These are phyloP conservation scores for Heptranchias perlo DNA, from an alignment of 2,113 vertebrate species.

Conservation along the genomic window DNA sequence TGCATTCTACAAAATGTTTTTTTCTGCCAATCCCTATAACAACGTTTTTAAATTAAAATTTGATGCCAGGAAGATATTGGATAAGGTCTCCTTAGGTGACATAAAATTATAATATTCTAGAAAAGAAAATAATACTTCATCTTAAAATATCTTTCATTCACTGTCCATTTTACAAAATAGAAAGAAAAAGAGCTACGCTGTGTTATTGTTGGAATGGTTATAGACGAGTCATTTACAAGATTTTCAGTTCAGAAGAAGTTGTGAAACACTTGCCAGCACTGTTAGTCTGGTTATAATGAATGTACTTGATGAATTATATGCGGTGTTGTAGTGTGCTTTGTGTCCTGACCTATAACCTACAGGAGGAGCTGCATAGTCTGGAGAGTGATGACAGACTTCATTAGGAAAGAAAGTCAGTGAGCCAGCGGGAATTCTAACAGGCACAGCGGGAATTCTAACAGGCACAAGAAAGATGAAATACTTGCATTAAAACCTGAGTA, in stretches of 20 bases:
- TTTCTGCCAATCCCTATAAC: background rate
- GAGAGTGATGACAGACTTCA: slow-evolving; percentile 11
- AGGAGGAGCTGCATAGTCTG: background rate
- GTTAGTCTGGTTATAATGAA: slow-evolving; percentile 2
- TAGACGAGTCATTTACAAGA: background rate
- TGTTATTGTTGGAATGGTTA: background rate
- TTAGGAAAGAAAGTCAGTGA: background rate
- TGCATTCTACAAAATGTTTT: background rate
- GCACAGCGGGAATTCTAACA: slow-evolving; percentile 5
- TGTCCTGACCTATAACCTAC: slow-evolving; percentile 15
- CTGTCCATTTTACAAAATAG: background rate
- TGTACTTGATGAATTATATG: background rate
- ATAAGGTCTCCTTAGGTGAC: background rate
- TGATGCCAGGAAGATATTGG: background rate
- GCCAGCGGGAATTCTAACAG: background rate
- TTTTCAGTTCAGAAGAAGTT: background rate
- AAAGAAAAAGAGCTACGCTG: background rate
- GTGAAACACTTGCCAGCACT: slow-evolving; percentile 15
- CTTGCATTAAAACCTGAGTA: background rate
- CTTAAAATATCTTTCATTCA: background rate
- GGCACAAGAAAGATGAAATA: background rate
- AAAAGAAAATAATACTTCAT: background rate
- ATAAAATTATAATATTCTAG: background rate
- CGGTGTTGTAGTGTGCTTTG: background rate
- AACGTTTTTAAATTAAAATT: background rate